Conservation (phyloP, 2,888 invertebrate species). For the Dione vanillae region DNA sequence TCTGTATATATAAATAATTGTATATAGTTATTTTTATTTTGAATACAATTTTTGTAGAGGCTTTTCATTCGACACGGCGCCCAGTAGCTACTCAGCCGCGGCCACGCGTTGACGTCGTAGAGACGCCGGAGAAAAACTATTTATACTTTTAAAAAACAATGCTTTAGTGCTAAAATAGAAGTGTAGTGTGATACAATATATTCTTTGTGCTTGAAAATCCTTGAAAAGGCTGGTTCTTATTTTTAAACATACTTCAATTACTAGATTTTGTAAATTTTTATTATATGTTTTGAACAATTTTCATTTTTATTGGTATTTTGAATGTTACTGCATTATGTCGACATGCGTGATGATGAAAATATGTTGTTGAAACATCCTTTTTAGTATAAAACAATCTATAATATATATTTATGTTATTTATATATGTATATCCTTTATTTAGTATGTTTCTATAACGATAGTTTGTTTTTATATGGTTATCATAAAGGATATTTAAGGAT, state of each 20-base stretch:
- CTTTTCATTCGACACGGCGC: conserved; percentile 66
- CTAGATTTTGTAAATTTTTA: conserved; percentile 32
- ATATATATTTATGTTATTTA: not conserved
- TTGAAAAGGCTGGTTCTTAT: conserved; percentile 58
- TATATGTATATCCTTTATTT: not conserved
- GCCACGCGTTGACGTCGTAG: conserved; percentile 69
- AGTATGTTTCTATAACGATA: not conserved
- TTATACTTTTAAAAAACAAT: conserved; percentile 67
- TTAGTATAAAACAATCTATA: conserved; percentile 10
- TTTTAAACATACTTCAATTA: not conserved
- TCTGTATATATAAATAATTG: not conserved
- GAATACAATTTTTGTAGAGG: conserved; percentile 53
- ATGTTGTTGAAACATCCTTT: conserved; percentile 28
- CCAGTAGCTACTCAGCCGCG: conserved; percentile 73
- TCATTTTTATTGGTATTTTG: conserved; percentile 19
- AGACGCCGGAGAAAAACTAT: conserved; percentile 56
- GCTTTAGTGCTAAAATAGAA: conserved; percentile 58
- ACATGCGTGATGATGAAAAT: conserved; percentile 52
- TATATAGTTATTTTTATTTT: conserved; percentile 25
- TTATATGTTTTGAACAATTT: not conserved
- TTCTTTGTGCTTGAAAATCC: conserved; percentile 49
- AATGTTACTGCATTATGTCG: conserved; percentile 75
- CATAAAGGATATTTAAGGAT: conserved; percentile 27
- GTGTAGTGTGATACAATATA: conserved; percentile 40
- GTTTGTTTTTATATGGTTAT: not conserved